Base-by-base conservation (phyloP, 2,797 vertebrate species). In the Monodelphis domestica region DNA sequence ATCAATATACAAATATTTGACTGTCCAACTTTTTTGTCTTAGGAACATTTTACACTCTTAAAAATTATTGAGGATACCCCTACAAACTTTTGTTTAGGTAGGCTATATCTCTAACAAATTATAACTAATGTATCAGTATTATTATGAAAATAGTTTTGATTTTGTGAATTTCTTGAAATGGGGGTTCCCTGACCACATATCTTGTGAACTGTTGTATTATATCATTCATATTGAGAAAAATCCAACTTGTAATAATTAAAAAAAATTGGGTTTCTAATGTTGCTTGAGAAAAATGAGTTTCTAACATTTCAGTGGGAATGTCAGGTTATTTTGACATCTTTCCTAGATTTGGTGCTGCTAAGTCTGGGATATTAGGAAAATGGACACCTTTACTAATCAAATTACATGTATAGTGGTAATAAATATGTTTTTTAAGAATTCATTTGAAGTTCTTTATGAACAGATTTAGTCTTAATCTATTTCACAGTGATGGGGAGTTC, bases 321-420 rank as follows among this genome's bases (percentile, higher is more conserved):
- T 95, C 92, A 70, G 17, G 87, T 87, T 87, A 84, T 54, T 4
- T 57, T 91, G 88, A 88, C 87, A 52, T 90, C 52, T 95, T 95
- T 88, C 45, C 56, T 91, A 78, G 89, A 97, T 96, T 95, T 95
- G 53, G 45, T 91, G 94, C 91, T 78, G 89, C 52, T 87, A 55
- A n/a, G 56, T 95, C 92, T 96, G 94, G 91, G 95, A 53, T 95
- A 45, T 91, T 95, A 88, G 53, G 45, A 63, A 95, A 94, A 95
- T 53, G 55, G 7, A 70, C 5, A 78, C 38, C 21, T 78, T 70
- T 78, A 11, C 38, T 26, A 78, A 78, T 3, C 57, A 54, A 92
- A 53, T 10, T 94, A 29, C 93, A 63, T 94, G 26, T 55, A 53
- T 59, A 45, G 94, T 95, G 55, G 59, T 94, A 91, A 53, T 50